phyloP scores from a whole-genome alignment of 2,888 invertebrate genomes.

The Brenthis ino region DNA sequence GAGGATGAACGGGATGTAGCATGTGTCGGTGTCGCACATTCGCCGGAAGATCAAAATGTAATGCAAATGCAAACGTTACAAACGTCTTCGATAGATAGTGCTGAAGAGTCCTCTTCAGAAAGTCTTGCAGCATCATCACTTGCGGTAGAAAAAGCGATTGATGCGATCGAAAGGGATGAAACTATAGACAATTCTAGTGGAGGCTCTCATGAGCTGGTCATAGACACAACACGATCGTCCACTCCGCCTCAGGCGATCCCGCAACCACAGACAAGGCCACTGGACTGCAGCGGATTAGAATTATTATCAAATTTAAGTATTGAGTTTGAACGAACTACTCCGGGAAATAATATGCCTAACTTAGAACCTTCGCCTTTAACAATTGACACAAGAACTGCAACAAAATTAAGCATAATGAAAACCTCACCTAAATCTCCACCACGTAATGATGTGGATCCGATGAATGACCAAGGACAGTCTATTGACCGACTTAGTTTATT shows the following conservation, averaged over 20 bases:
- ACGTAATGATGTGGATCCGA: conserved; percentile 59
- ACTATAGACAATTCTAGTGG: conserved; percentile 67
- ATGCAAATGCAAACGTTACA: conserved; percentile 51
- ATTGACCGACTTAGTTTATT: conserved; percentile 88
- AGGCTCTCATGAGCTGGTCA: conserved; percentile 73
- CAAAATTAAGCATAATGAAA: conserved; percentile 73
- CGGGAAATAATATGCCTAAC: conserved; percentile 62
- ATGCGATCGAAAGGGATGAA: conserved; percentile 72
- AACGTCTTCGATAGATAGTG: conserved; percentile 59
- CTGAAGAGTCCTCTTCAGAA: conserved; percentile 73
- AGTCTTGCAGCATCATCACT: conserved; percentile 57
- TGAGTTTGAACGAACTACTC: conserved; percentile 85
- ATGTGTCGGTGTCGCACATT: conserved; percentile 76
- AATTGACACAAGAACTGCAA: conserved; percentile 67
- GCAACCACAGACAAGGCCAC: conserved; percentile 49
- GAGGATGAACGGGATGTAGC: conserved; percentile 74
- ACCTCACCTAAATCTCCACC: conserved; percentile 73
- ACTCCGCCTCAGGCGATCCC: conserved; percentile 49
- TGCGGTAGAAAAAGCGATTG: conserved; percentile 70
- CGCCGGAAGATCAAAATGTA: conserved; percentile 61
- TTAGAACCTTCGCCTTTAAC: conserved; percentile 63
- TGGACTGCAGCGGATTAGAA: conserved; percentile 91
- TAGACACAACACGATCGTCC: conserved; percentile 68
- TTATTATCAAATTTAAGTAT: conserved; percentile 90
- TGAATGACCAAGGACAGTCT: conserved; percentile 63